phyloP scores from a whole-genome alignment of 1,140 invertebrate genomes.

The Hestina assimilis region DNA sequence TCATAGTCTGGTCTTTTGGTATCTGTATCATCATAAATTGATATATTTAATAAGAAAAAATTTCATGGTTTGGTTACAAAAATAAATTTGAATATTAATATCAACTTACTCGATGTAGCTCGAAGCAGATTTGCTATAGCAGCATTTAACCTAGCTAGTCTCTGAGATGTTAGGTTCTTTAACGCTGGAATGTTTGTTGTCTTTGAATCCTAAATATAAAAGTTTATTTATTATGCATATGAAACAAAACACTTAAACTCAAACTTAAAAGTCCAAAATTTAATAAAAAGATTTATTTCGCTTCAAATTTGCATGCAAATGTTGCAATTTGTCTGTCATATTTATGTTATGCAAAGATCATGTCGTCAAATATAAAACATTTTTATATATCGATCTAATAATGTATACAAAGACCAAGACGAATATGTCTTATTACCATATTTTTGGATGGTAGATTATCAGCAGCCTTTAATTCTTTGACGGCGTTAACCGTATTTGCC shows the following conservation, averaged over 20 bases:
- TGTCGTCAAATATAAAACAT: background rate
- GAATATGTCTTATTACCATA: background rate
- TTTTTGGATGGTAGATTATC: background rate
- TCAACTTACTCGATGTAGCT: conserved; percentile 8
- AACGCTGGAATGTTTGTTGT: background rate
- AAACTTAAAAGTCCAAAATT: too few species aligned
- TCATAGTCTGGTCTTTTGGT: conserved; percentile 11
- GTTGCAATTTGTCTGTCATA: too few species aligned
- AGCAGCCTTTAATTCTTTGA: background rate
- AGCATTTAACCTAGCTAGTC: conserved; percentile 20
- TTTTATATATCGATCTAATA: too few species aligned
- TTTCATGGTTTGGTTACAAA: too few species aligned
- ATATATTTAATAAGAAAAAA: too few species aligned
- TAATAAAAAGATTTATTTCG: too few species aligned
- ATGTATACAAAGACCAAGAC: background rate
- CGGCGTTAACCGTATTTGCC: background rate
- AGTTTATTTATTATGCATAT: too few species aligned
- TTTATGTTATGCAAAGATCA: background rate
- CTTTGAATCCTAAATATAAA: background rate
- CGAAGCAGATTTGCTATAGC: conserved; percentile 20
- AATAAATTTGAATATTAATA: too few species aligned
- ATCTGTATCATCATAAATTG: conserved; percentile 20
- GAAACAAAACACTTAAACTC: too few species aligned
- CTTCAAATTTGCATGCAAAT: too few species aligned
- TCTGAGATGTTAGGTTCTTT: conserved; percentile 2